phyloP scores from a whole-genome alignment of 2,113 vertebrate species.

The Hydropotes inermis region DNA sequence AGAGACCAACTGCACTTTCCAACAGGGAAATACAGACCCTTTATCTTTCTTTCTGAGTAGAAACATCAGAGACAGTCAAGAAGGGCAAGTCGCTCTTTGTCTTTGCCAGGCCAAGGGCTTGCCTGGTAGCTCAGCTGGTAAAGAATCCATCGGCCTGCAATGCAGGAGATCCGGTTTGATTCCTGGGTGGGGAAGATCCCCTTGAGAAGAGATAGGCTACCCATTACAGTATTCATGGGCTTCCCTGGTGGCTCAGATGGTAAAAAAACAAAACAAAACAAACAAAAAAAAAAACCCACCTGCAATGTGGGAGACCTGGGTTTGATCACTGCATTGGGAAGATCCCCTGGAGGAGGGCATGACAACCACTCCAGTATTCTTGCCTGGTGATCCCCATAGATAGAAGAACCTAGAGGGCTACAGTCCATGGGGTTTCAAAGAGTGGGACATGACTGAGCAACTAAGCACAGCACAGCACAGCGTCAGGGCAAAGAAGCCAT shows the following conservation, averaged over 20 bases:
- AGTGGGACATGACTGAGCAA: not conserved
- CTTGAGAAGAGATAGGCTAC: not conserved
- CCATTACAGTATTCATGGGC: not conserved
- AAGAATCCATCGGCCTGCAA: not conserved
- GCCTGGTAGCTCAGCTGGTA: not conserved
- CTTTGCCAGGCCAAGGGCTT: not conserved
- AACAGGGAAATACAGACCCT: not conserved
- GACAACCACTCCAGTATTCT: not conserved
- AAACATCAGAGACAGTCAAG: not conserved
- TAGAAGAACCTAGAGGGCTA: not conserved
- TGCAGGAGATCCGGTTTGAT: not conserved
- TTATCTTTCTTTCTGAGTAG: not conserved
- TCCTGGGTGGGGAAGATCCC: not conserved
- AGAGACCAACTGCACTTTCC: not conserved
- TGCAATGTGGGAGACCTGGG: not conserved
- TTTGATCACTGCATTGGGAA: not conserved
- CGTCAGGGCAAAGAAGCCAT: not conserved
- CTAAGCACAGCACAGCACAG: not conserved
- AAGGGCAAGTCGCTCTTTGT: not conserved
- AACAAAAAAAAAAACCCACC: not conserved
- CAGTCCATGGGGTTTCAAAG: not conserved
- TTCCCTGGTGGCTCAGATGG: not conserved
- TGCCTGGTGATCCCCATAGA: not conserved
- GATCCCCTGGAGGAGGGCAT: not conserved
- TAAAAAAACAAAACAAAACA: no score